These are phyloP conservation scores for Serranus cabrilla DNA, from an alignment of 2,797 vertebrate species.

Conservation along the genomic window DNA sequence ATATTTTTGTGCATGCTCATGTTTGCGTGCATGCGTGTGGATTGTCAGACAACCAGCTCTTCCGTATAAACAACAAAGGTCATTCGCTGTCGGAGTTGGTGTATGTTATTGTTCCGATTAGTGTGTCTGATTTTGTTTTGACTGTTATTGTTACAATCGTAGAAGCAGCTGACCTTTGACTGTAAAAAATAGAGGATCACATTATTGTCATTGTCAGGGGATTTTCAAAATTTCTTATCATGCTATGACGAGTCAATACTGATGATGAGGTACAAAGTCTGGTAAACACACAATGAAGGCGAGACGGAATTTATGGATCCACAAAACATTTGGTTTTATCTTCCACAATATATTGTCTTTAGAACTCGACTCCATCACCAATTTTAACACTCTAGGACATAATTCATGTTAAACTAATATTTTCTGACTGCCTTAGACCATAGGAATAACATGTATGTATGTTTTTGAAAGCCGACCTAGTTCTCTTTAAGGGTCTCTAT, in stretches of 20 bases:
- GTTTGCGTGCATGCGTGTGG: constrained; percentile 46
- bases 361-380: no score
- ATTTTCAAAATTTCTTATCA: constrained; percentile 20
- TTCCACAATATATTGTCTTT: no score
- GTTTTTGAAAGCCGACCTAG: no score
- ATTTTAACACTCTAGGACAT: no score
- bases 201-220: constrained; percentile 75
- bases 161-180: constrained; percentile 74
- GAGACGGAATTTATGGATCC: no score
- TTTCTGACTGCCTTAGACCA: no score
- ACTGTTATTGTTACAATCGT: constrained; percentile 72
- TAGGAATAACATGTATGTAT: no score
- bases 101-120: constrained; percentile 73
- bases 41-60: constrained; percentile 73
- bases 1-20: constrained; percentile 38
- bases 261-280: neutral
- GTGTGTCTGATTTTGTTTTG: constrained; percentile 81
- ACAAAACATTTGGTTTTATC: no score
- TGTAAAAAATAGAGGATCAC: constrained; percentile 65
- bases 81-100: constrained; percentile 74
- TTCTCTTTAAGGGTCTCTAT: neutral
- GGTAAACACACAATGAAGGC: no score
- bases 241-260: constrained; percentile 14
- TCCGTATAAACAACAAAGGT: constrained; percentile 78
- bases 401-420: no score